A percentile compares a stretch with the other conserved stretches of the same genome.
Evolutionary conservation across 2,113 vertebrate species (phyloP).

Genomic region (Maccullochella peelii): DNA sequence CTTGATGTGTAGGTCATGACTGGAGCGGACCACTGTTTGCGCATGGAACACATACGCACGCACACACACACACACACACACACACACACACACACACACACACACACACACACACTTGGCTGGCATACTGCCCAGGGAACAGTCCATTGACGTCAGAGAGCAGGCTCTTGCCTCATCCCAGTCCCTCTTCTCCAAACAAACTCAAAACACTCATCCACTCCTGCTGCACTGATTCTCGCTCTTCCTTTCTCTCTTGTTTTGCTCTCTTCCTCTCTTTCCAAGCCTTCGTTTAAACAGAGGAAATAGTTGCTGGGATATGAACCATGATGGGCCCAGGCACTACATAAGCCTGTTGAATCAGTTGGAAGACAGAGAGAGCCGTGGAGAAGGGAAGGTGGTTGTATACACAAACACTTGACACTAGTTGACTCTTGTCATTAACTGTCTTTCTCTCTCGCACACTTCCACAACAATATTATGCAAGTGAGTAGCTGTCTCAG

Average conservation of each 20-base stretch:
- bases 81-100: conserved; percentile 24
- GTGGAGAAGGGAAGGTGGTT: conserved; percentile 16
- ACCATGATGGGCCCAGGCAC: conserved; percentile 41
- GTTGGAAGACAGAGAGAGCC: conserved; percentile 10
- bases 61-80: no score
- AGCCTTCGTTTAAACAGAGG: conserved; percentile 27
- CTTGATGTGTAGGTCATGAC: conserved; percentile 74
- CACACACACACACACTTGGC: conserved; percentile 46
- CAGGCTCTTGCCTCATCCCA: conserved; percentile 85
- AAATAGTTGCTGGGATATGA: conserved; percentile 66
- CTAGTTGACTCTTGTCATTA: conserved; percentile 35
- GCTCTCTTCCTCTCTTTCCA: conserved; percentile 19
- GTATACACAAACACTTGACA: conserved; percentile 57
- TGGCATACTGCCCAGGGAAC: conserved; percentile 86
- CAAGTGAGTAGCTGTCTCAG: conserved; percentile 5
- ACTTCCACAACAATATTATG: conserved; percentile 5
- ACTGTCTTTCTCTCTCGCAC: background rate
- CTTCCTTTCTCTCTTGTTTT: conserved; percentile 49
- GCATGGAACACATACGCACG: conserved; percentile 53
- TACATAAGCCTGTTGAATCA: conserved; percentile 59
- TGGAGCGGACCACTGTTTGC: conserved; percentile 65
- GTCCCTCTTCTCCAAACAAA: conserved; percentile 87
- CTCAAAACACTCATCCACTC: conserved; percentile 76
- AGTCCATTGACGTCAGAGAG: conserved; percentile 87
- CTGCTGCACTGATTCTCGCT: conserved; percentile 47